These are phyloP conservation scores for Sciurus vulgaris DNA, from an alignment of 2,797 vertebrate species.

Conservation along the genomic window DNA sequence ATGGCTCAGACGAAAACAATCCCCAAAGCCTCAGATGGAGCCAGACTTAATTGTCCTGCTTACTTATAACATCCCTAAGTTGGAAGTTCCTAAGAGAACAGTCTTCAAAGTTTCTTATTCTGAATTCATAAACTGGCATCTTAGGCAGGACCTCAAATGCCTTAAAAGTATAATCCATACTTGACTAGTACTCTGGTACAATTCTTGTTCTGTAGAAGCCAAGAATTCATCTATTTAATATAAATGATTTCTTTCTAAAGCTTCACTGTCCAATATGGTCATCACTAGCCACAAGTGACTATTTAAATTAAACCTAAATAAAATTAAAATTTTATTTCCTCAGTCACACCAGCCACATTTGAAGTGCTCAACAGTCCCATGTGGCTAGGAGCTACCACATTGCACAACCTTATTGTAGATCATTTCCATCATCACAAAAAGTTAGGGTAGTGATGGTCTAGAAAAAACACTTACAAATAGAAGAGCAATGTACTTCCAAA, in stretches of 20 bases:
- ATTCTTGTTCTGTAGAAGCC: not conserved
- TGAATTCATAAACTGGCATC: not conserved
- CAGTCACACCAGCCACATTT: not conserved
- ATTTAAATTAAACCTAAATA: not conserved
- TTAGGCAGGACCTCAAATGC: not conserved
- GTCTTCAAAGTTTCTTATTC: not conserved
- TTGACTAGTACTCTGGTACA: not conserved
- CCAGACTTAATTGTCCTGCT: not conserved
- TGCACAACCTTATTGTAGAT: not conserved
- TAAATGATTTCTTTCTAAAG: not conserved
- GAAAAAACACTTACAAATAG: not conserved
- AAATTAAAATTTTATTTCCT: not conserved
- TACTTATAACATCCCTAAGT: not conserved
- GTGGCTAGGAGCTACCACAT: not conserved
- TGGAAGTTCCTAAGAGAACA: not conserved
- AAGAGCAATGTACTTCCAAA: not conserved
- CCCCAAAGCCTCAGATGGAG: not conserved
- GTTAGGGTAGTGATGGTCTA: not conserved
- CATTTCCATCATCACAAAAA: not conserved
- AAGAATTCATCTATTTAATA: not conserved
- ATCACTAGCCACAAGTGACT: not conserved
- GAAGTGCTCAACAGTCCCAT: not conserved
- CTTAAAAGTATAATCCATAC: not conserved
- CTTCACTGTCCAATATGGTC: not conserved
- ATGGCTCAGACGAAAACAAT: not conserved